These are phyloP conservation scores for Chiloscyllium punctatum DNA, from an alignment of 2,797 vertebrate genomes.

Conservation along the genomic window DNA sequence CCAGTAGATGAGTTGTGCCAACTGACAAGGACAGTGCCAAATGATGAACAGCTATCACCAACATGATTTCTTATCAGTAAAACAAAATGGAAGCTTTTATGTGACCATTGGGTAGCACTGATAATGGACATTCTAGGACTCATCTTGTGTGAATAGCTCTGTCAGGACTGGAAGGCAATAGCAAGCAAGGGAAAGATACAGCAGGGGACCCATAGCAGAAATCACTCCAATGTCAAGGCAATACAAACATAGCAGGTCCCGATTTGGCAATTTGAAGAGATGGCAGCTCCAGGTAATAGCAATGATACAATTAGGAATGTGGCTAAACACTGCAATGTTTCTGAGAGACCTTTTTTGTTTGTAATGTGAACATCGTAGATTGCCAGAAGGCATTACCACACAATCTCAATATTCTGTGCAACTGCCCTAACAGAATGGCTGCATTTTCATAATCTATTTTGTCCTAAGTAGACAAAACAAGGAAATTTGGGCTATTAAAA, in stretches of 20 bases:
- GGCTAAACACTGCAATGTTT: constrained; percentile 34
- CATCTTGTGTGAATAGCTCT: constrained; percentile 35
- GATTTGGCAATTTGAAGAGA: constrained; percentile 15
- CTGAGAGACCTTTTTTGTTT: not conserved
- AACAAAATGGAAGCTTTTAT: constrained; percentile 38
- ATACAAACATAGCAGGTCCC: constrained; percentile 23
- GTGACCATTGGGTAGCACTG: constrained; percentile 26
- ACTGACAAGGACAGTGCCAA: not conserved
- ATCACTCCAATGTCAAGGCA: constrained; percentile 27
- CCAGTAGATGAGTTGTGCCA: constrained; percentile 22
- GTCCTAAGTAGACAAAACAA: constrained; percentile 4
- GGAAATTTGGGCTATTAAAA: not conserved
- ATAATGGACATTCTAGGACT: constrained; percentile 36
- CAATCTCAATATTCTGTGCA: not conserved
- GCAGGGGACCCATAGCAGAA: constrained; percentile 28
- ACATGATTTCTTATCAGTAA: constrained; percentile 20
- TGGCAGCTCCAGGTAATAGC: constrained; percentile 30
- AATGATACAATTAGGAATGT: constrained; percentile 20
- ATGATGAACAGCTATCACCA: constrained; percentile 29
- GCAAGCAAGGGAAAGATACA: constrained; percentile 14
- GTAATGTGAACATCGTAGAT: not conserved
- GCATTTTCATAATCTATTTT: not conserved
- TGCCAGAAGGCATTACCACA: not conserved
- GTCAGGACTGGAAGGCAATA: constrained; percentile 33
- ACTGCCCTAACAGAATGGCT: not conserved